Evolutionary conservation across 1,140 invertebrate species (phyloP).

Genomic region (Tetramorium parvispinum): DNA sequence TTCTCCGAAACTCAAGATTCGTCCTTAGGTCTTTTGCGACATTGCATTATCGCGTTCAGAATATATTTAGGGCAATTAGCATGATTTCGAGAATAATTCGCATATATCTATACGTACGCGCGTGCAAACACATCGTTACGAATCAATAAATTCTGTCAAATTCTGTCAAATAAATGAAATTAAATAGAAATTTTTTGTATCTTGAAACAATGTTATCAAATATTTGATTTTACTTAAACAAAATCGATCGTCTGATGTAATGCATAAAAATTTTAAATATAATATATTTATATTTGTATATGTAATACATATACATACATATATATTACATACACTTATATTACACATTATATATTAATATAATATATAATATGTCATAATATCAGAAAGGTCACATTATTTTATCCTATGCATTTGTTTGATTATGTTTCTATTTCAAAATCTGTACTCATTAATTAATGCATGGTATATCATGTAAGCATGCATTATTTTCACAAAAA

Average conservation of each 20-base stretch:
- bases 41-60: not conserved
- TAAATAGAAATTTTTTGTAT: not conserved
- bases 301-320: not conserved
- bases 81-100: not conserved
- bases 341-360: too few relatives aligned
- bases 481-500: slow-evolving; percentile 10
- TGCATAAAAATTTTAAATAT: not conserved
- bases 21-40: not conserved
- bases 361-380: not conserved
- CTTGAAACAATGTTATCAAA: not conserved
- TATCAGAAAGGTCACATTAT: not conserved
- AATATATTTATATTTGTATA: not conserved
- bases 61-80: not conserved
- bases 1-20: not conserved
- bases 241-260: not conserved
- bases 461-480: not conserved
- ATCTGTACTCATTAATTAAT: slow-evolving; percentile 21
- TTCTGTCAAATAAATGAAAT: not conserved
- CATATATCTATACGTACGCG: not conserved
- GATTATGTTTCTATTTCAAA: not conserved
- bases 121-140: not conserved
- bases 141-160: not conserved
- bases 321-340: too few relatives aligned
- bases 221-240: not conserved
- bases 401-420: not conserved